These are phyloP conservation scores for Spialia ferax DNA, from an alignment of 2,888 invertebrate species.

Conservation along the genomic window DNA sequence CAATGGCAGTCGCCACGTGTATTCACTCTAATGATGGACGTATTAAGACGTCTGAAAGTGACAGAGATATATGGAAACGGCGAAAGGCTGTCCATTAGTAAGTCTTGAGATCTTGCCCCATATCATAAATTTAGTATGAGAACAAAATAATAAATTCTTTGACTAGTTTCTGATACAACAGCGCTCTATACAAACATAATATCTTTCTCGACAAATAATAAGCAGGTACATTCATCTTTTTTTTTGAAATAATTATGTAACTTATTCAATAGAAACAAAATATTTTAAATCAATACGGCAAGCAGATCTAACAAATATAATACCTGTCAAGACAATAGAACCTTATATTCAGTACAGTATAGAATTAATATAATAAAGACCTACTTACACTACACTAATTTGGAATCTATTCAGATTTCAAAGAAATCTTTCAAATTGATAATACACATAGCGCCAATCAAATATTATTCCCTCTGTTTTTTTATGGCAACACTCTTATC, in stretches of 20 bases:
- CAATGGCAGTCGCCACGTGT: too few species aligned
- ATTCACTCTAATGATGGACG: too few species aligned
- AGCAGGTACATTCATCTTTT: not conserved
- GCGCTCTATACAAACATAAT: not conserved
- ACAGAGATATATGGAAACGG: too few species aligned
- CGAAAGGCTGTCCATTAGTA: too few species aligned
- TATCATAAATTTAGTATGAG: not conserved
- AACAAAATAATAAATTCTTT: not conserved
- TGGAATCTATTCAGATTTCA: not conserved
- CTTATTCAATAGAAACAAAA: not conserved
- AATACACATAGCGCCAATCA: not conserved
- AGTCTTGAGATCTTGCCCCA: too few species aligned
- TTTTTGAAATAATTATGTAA: not conserved
- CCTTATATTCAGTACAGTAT: not conserved
- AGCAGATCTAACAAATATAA: not conserved
- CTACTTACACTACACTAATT: not conserved
- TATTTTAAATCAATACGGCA: not conserved
- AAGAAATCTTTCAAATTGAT: not conserved
- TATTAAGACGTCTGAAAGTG: too few species aligned
- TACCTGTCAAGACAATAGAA: not conserved
- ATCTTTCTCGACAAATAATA: not conserved
- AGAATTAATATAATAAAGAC: not conserved
- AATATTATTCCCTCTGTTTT: slow-evolving; percentile 12
- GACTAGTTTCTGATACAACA: not conserved
- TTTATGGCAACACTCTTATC: not conserved